Evolutionary conservation across 2,888 invertebrate genomes (phyloP), one percentile per base, ranked within the genome.

Genomic region (Pegoplata infirma): DNA sequence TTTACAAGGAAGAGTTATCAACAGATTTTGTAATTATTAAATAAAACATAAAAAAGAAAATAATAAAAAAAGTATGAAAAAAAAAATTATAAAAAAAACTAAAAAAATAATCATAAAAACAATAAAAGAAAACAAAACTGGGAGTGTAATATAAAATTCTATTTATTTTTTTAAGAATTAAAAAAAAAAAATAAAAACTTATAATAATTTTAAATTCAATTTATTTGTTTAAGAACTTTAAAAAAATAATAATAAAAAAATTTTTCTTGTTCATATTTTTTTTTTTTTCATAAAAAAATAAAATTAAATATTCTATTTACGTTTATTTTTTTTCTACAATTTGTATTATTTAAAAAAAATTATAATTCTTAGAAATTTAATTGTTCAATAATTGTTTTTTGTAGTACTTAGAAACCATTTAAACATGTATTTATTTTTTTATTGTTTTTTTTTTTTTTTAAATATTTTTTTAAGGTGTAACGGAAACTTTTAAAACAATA

Each of bases 301-400:
- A 16, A 47, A 21, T 17, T 49, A 49, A 5, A 49, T 12, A 56
- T 56, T 56, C 56, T 56, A 40, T 19, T 19, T 17, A 4, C 56
- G 16, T 40, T 40, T 56, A 12, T 56, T 56, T 56, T 17, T 56
- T 40, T 40, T 40, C 1, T 56, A 8, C n/a, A 10, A n/a, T n/a
- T n/a, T n/a, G 36, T 36, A 40, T 4, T 56, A 12, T 61, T 46
- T 25, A 46, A 49, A 49, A 21, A 19, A 14, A 51, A 23, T 10
- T 23, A 0, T 1, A 64, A 7, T 64, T 64, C 64, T 3, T 4
- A 53, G 64, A 64, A 64, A 40, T 53, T 36, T 53, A 64, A 53
- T 64, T 64, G 25, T 64, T 53, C 40, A 53, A 10, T 44, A 53
- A 64, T 53, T 40, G 64, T 53, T 40, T 64, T 7, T 53, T 36